phyloP scores from a whole-genome alignment of 2,113 vertebrate species.

The Alectura lathami region DNA sequence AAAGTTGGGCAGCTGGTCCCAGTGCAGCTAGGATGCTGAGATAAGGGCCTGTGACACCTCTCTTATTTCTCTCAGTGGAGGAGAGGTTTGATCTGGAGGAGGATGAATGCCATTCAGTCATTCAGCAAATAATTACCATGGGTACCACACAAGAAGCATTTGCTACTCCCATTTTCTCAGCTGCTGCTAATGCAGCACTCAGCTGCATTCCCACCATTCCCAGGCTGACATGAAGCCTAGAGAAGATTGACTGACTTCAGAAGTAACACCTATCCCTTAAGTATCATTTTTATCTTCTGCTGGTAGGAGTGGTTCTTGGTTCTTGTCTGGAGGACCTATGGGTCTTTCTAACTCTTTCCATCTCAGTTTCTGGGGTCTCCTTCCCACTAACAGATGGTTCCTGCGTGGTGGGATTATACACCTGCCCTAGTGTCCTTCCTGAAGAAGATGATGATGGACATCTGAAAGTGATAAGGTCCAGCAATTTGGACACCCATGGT shows the following conservation, averaged over 20 bases:
- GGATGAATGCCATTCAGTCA: neutral
- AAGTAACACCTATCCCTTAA: neutral
- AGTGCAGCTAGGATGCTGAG: neutral
- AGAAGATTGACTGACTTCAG: neutral
- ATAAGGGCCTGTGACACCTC: accelerated
- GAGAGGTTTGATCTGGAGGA: neutral
- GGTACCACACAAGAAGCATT: neutral
- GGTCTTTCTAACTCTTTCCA: neutral
- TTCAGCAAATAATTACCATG: neutral
- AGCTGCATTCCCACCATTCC: neutral
- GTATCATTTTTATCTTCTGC: neutral
- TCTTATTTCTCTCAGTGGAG: neutral
- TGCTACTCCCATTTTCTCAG: neutral
- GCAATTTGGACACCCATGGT: accelerated
- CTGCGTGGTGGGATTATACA: neutral
- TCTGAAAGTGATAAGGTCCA: neutral
- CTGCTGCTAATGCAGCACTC: neutral
- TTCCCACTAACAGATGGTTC: neutral
- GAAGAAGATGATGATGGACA: neutral
- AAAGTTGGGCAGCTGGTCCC: neutral
- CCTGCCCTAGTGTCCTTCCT: neutral
- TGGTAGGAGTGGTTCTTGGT: accelerated
- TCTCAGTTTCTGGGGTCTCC: accelerated
- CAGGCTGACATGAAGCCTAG: neutral
- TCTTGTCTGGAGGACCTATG: neutral